Base-by-base conservation (phyloP, 2,113 vertebrate species). In the Esox niger region DNA sequence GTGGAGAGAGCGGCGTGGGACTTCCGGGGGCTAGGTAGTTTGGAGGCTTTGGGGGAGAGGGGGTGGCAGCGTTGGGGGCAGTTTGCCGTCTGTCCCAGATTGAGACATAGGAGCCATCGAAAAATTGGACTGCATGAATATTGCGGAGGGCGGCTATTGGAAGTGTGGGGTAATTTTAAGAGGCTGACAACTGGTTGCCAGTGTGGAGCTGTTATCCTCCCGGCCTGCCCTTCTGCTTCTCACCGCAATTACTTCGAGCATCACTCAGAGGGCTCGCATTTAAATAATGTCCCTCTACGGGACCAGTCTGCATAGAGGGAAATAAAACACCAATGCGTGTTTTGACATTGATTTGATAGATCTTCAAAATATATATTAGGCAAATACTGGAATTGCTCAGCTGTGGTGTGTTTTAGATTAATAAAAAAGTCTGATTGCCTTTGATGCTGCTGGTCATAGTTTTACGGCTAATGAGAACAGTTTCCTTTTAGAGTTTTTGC, bases 71-170 rank as follows among this genome's bases (percentile, higher is more conserved):
- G 76, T n/a, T 17, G 70, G 58, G 71, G 63, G 76, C 59, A 64
- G 76, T 68, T 15, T 25, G 47, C n/a, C 11, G 31, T 46, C 20
- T 68, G 71, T 82, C 82, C 68, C 82, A 90, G 84, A 90, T 85
- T 85, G 87, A 91, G 83, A 90, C 74, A 78, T 85, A 78, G 72
- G 87, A 87, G 78, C 79, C 55, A 64, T 88, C 58, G 62, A 58
- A 80, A 86, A 80, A 86, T 88, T 85, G 81, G 75, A 74, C 71
- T 69, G 55, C 81, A 89, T 87, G 80, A 84, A 86, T 89, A 87
- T 87, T 79, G 69, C 86, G 84, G 67, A 78, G 78, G 79, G 74
- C 74, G 67, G 83, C 79, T 71, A 74, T 4, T 10, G 57, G 64
- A 2, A 63, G 71, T 86, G 73, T 71, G 80, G 79, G 82, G 86